Conservation (phyloP, 2,113 vertebrate species). For the Brienomyrus longianalis region DNA sequence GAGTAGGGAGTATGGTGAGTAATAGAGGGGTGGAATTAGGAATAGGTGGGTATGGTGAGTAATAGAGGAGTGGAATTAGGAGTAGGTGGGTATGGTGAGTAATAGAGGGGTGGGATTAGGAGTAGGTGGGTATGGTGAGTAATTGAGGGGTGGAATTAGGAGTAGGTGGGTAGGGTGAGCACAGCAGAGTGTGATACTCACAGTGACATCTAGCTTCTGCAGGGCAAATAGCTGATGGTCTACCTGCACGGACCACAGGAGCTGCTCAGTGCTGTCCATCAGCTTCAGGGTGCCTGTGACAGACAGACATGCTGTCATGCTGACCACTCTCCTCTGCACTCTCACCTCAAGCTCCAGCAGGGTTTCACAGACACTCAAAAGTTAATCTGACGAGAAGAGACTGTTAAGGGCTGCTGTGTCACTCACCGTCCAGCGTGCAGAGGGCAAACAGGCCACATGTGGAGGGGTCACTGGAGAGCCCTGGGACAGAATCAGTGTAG, state of each 20-base stretch:
- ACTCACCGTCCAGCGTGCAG: conserved; percentile 92
- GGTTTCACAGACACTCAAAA: not conserved
- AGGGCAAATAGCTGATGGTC: conserved; percentile 95
- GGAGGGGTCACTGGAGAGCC: conserved; percentile 60
- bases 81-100: not conserved
- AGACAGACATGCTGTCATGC: not conserved
- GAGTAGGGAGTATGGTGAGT: not conserved
- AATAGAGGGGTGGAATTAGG: not conserved
- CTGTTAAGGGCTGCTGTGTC: not conserved
- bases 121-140: not conserved
- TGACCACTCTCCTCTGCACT: not conserved
- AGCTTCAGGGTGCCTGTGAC: conserved; percentile 81
- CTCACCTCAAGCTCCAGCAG: not conserved
- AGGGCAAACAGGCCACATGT: conserved; percentile 86
- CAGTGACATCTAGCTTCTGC: conserved; percentile 92
- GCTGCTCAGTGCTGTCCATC: conserved; percentile 87
- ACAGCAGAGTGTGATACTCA: conserved; percentile 52
- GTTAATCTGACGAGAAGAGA: not conserved
- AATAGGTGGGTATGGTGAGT: not conserved
- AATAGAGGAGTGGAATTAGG: not conserved
- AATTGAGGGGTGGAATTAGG: not conserved
- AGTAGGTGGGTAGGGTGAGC: not conserved
- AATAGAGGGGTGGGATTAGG: not conserved
- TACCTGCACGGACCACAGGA: conserved; percentile 94
- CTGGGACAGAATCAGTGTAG: conserved; percentile 34